Evolutionary conservation across 2,797 vertebrate genomes (phyloP), one percentile per base, ranked within the genome.

Genomic region (Microctenopoma stevenorrisi): DNA sequence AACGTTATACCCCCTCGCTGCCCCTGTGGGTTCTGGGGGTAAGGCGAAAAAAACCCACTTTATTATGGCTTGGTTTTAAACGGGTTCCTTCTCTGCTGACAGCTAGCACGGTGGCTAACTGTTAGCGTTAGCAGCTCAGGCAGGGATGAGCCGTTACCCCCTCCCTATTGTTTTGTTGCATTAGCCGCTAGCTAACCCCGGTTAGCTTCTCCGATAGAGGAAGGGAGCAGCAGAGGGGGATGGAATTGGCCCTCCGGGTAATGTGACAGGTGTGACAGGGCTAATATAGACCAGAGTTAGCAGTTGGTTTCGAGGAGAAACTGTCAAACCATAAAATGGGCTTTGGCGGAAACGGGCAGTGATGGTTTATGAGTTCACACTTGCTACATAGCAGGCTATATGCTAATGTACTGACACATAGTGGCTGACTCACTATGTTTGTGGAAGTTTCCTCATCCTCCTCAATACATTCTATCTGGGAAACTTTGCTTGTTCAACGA

Each of bases 1-100:
- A 95, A 89, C 84, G 86, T 89, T 63, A 49, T 96, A 76, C 96
- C 96, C 84, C 97, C 96, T 71, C 96, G 97, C 88, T 97, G 97
- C 91, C 96, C 95, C 82, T 98, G 97, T 91, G 97, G 97, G 78
- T 97, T 97, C 87, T 97, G 97, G 97, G 97, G 97, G 97, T 98
- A 93, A 96, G 96, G 78, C 51, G 40, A 50, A 42, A 22, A 2
- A 22, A 22, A 22, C 22, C 22, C 22, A 22, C 22, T 22, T 22
- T 22, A 22, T 22, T 22, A 1, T 60, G 48, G 62, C 42, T 71
- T 37, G 3, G 25, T 74, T 69, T 65, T 3, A 58, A 26, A 37
- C 35, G 40, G 30, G 78, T 71, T 68, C 22, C 65, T 25, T 62
- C 43, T 73, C 28, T 62, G 22, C 7, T 61, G 61, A 63, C 49